Percentiles rank a stretch among this genome's conserved stretches.
These are phyloP conservation scores for Climacteris rufus DNA, from an alignment of 2,113 vertebrate genomes.

Conservation along the genomic window DNA sequence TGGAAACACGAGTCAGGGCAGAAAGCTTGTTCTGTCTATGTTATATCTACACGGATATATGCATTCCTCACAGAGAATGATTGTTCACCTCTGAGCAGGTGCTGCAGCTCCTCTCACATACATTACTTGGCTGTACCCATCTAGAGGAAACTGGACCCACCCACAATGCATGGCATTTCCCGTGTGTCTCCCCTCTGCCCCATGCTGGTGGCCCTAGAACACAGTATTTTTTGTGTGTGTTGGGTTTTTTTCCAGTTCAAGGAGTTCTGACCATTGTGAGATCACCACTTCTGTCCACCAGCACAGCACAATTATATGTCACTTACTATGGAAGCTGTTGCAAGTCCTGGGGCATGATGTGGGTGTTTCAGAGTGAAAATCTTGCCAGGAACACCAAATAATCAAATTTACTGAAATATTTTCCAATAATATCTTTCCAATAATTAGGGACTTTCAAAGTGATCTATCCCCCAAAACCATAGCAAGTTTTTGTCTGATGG, in stretches of 20 bases:
- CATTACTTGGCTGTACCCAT: not conserved
- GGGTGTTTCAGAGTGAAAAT: not conserved
- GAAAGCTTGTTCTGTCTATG: not conserved
- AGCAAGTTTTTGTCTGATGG: not conserved
- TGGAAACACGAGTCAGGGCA: not conserved
- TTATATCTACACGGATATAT: not conserved
- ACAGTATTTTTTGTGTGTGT: not conserved
- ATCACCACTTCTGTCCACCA: not conserved
- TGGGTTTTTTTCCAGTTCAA: not conserved
- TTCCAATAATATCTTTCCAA: not conserved
- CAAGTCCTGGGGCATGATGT: not conserved
- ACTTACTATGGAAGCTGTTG: not conserved
- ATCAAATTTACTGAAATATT: not conserved
- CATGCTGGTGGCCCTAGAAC: not conserved
- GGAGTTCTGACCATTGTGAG: not conserved
- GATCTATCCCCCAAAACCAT: not conserved
- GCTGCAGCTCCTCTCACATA: not conserved
- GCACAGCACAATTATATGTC: not conserved
- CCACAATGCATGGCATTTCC: not conserved
- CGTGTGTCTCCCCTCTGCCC: not conserved
- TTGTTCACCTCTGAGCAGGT: not conserved
- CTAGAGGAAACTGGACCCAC: not conserved
- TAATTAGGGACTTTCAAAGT: not conserved
- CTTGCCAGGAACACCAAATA: not conserved
- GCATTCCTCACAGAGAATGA: not conserved